Evolutionary conservation across 2,888 invertebrate genomes (phyloP).

Genomic region (Ophraella communa): DNA sequence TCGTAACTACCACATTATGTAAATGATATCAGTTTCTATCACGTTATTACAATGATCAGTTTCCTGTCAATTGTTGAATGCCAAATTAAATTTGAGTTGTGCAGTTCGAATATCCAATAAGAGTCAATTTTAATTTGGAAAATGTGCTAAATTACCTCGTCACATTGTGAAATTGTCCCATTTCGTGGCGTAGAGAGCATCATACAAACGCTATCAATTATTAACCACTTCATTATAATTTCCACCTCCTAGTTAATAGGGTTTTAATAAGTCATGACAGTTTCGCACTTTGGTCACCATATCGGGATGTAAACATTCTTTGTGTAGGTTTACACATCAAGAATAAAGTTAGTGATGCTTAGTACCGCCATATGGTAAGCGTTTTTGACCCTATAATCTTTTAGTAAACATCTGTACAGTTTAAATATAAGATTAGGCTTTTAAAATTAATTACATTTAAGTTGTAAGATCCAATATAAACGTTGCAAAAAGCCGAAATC

Average conservation of each 20-base stretch:
- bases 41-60: not conserved
- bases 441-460: too few relatives aligned
- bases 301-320: not conserved
- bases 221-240: conserved; percentile 60
- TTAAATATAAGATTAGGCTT: not conserved
- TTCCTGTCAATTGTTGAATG: not conserved
- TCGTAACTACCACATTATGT: not conserved
- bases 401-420: not conserved
- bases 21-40: not conserved
- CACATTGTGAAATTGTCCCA: conserved; percentile 26
- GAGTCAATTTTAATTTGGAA: conserved; percentile 25
- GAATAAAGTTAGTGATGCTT: not conserved
- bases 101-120: conserved; percentile 23
- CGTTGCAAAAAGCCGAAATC: too few relatives aligned
- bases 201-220: conserved; percentile 51
- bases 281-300: conserved; percentile 22
- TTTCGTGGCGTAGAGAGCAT: conserved; percentile 25
- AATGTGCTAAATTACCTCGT: conserved; percentile 26
- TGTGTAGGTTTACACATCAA: not conserved
- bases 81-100: conserved; percentile 17
- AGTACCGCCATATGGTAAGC: not conserved
- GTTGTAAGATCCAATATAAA: too few relatives aligned
- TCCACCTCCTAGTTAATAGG: conserved; percentile 57
- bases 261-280: conserved; percentile 57
- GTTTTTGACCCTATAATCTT: not conserved